Conservation (phyloP, 2,888 invertebrate genomes). For the Icerya purchasi region DNA sequence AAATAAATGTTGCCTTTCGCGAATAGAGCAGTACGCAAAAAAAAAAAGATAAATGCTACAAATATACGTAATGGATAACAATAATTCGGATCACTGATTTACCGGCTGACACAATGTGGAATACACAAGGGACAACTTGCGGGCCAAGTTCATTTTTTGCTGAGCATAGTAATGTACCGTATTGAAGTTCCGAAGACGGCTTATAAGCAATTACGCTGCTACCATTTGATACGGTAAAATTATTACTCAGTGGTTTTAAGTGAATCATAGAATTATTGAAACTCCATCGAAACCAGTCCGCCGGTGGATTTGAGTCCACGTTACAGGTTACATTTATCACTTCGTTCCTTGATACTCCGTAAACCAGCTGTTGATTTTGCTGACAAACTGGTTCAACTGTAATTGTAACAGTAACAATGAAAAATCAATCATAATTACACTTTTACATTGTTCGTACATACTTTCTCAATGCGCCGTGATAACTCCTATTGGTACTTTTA, state of each 20-base stretch:
- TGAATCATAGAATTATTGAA: conserved; percentile 24
- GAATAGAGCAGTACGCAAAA: too few relatives aligned
- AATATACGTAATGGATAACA: too few relatives aligned
- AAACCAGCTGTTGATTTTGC: conserved; percentile 18
- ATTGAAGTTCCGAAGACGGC: conserved; percentile 23
- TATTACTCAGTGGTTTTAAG: conserved; percentile 16
- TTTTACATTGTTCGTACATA: too few relatives aligned
- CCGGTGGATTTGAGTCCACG: conserved; percentile 26
- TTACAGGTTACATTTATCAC: conserved; percentile 18
- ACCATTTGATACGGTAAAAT: conserved; percentile 22
- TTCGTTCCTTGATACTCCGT: conserved; percentile 19
- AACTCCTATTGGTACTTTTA: too few relatives aligned
- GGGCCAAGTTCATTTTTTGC: conserved; percentile 19
- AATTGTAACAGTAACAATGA: conserved; percentile 5
- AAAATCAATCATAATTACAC: too few relatives aligned
- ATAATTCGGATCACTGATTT: too few relatives aligned
- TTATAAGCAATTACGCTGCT: conserved; percentile 24
- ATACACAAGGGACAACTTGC: conserved; percentile 20
- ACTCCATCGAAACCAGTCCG: conserved; percentile 23
- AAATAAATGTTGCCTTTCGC: too few relatives aligned
- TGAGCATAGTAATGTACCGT: conserved; percentile 20
- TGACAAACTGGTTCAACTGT: conserved; percentile 19
- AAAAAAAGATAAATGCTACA: too few relatives aligned
- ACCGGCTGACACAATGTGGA: conserved; percentile 21
- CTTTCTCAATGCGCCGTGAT: too few relatives aligned